Evolutionary conservation across 2,797 vertebrate species (phyloP), one percentile per base, ranked within the genome.

Genomic region (Holocentrus rufus): DNA sequence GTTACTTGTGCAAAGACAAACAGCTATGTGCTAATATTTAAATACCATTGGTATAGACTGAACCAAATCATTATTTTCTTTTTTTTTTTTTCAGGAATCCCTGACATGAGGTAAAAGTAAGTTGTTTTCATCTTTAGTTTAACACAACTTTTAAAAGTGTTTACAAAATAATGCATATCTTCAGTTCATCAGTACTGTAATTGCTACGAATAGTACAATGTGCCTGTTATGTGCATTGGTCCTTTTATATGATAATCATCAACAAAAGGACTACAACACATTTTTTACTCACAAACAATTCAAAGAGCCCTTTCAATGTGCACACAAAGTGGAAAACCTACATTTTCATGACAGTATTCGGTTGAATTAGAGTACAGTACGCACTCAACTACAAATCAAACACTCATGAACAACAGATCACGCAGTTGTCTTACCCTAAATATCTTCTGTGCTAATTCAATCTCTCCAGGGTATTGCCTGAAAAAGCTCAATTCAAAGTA

Each of bases 91-190:
- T 92, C 92, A 94, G 94, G 92, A 93, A 91, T 94, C 90, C 93
- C 94, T 94, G 93, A 93, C 91, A 87, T 94, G 94, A 95, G 94
- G 94, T 95, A 95, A 95, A 94, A 94, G 93, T 92, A 93, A 92
- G 90, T 92, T 91, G 49, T 90, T 92, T 92, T 92, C 77, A 91
- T 92, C 91, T 94, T 93, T 91, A 92, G 91, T 92, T 91, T 83
- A 90, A 93, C 90, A 90, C 85, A 90, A 92, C 87, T 90, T 91
- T 88, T 87, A 81, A 91, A 92, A 91, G 87, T 88, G 78, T 92
- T 93, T 93, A 92, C 89, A 94, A 95, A 95, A 95, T 90, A 93
- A 95, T 95, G 94, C 94, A 95, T 95, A 95, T 94, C 90, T 93
- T 92, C 89, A 91, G 91, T 91, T 92, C 91, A 91, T 92, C 91